These are phyloP conservation scores for Anser brachyrhynchus DNA, from an alignment of 2,113 vertebrate species.

Conservation along the genomic window DNA sequence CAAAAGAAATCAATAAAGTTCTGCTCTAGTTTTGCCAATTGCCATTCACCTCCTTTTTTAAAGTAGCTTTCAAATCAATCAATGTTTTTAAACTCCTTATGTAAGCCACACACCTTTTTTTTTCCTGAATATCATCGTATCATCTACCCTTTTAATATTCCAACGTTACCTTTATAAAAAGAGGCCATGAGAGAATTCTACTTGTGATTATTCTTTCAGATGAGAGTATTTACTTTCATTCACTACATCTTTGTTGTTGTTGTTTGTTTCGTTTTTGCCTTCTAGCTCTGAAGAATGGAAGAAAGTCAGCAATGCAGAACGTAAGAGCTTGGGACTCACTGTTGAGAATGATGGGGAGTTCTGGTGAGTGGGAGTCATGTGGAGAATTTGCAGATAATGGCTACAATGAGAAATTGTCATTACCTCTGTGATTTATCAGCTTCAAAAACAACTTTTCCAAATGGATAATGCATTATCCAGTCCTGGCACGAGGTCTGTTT, in stretches of 20 bases:
- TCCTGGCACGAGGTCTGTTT: not conserved
- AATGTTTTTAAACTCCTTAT: not conserved
- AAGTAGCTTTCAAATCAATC: constrained; percentile 10
- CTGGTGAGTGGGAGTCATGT: constrained; percentile 80
- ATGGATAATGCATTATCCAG: not conserved
- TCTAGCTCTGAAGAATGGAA: constrained; percentile 92
- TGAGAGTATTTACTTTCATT: not conserved
- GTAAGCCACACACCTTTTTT: not conserved
- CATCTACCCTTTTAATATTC: not conserved
- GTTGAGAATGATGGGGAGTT: constrained; percentile 94
- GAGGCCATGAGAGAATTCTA: not conserved
- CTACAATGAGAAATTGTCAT: not conserved
- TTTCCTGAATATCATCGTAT: not conserved
- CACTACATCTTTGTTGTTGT: not conserved
- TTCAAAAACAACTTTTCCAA: not conserved
- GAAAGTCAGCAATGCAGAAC: constrained; percentile 84
- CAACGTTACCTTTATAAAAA: not conserved
- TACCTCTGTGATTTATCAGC: not conserved
- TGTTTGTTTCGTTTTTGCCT: not conserved
- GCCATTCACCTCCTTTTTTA: not conserved
- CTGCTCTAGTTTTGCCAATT: not conserved
- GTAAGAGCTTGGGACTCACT: constrained; percentile 83
- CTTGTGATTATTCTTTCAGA: not conserved
- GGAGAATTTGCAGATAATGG: not conserved
- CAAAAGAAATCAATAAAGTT: constrained; percentile 1